Evolutionary conservation across 2,113 vertebrate genomes (phyloP), one percentile per base, ranked within the genome.

Genomic region (Typhlomys cinereus): DNA sequence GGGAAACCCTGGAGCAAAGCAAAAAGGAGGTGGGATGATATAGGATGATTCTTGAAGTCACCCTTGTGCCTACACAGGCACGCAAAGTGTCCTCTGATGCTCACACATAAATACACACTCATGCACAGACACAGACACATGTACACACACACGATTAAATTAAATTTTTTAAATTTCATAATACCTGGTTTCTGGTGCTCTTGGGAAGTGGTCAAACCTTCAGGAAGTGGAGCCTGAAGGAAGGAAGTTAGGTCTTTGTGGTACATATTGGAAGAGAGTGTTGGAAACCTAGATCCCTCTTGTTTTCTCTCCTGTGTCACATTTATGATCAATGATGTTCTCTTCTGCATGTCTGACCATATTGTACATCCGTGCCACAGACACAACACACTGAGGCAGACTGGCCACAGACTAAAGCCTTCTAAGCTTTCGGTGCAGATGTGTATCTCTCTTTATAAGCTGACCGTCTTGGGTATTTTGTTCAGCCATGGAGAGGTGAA

Each of bases 161-260:
- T n/a, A n/a, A n/a, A n/a, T n/a, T n/a, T n/a, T n/a, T n/a, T n/a
- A n/a, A n/a, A n/a, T n/a, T n/a, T n/a, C n/a, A n/a, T n/a, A n/a
- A n/a, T n/a, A 34, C 23, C 23, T 31, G 34, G 2, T 0, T 23
- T 85, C 5, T 15, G 29, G 14, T 27, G 1, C 54, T 52, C 0
- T 21, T 61, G 1, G 6, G 10, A 44, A 10, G 27, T 44, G 21
- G 12, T 81, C 15, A 27, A 62, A 36, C 9, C 13, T 44, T 48
- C 50, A 41, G 44, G 46, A 52, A 20, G 1, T 50, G 4, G 4
- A 31, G 7, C 23, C 4, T 52, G 15, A 25, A 27, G 7, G 6
- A 61, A 62, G n/a, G 3, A 34, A 76, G 70, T 21, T n/a, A 74
- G 20, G 2, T 61, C 44, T 4, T n/a, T 70, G 44, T 8, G 29